Conservation (phyloP, 2,888 invertebrate genomes). For the Cataglyphis cursor region DNA sequence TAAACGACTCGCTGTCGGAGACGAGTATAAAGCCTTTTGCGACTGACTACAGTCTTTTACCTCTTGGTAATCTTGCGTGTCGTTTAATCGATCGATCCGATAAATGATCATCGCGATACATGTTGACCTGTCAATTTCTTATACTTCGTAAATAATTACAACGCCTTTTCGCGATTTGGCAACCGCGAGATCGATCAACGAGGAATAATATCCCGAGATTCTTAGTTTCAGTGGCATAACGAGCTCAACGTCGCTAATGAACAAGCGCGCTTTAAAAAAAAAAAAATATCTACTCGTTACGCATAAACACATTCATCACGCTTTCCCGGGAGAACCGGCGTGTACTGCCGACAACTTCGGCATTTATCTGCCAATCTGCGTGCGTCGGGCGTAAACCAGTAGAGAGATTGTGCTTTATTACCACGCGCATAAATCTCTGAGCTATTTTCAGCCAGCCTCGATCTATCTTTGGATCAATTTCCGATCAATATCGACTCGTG, state of each 20-base stretch:
- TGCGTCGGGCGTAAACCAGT: conserved; percentile 42
- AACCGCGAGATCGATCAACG: background rate
- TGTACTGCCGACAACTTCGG: conserved; percentile 26
- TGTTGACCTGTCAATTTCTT: background rate
- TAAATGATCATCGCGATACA: conserved; percentile 9
- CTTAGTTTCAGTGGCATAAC: conserved; percentile 17
- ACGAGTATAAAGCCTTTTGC: conserved; percentile 19
- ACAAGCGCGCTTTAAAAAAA: background rate
- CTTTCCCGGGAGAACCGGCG: conserved; percentile 42
- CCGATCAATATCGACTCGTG: conserved; percentile 40
- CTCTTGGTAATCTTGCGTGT: background rate
- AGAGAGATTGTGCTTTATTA: conserved; percentile 47
- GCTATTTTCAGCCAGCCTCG: conserved; percentile 39
- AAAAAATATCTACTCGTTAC: conserved; percentile 2
- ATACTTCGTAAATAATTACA: background rate
- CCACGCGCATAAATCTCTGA: conserved; percentile 45
- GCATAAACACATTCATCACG: conserved; percentile 51
- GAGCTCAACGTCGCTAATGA: conserved; percentile 35
- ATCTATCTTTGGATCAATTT: conserved; percentile 53
- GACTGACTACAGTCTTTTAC: background rate
- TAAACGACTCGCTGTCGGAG: conserved; percentile 26
- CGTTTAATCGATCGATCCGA: conserved; percentile 18
- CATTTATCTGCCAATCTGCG: conserved; percentile 41
- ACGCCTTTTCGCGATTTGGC: background rate
- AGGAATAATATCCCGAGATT: background rate